Conservation (phyloP, 2,797 vertebrate genomes). For the Tauraco hartlaubi region DNA sequence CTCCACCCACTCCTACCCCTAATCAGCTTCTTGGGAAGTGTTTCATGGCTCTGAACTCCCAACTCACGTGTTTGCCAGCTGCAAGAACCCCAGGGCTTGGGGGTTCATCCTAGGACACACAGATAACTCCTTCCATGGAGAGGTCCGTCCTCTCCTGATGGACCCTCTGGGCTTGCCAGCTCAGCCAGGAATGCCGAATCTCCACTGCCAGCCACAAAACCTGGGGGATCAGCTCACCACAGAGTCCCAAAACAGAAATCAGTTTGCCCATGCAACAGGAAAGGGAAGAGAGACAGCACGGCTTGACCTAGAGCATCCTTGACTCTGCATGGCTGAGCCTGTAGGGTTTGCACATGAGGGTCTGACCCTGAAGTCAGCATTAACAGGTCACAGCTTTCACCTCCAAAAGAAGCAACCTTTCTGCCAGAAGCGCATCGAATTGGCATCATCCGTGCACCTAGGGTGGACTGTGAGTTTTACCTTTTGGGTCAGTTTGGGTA, state of each 20-base stretch:
- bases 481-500: background rate
- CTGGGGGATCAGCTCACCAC: background rate
- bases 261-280: background rate
- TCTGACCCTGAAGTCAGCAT: background rate
- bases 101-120: background rate
- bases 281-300: background rate
- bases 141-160: background rate
- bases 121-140: background rate
- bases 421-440: background rate
- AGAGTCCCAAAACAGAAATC: background rate
- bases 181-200: background rate
- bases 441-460: background rate
- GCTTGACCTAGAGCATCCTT: background rate
- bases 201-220: background rate
- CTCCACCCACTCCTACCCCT: constrained; percentile 16
- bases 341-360: background rate
- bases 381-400: background rate
- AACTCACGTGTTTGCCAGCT: background rate
- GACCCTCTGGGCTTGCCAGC: background rate
- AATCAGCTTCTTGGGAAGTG: constrained; percentile 28
- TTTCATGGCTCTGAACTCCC: background rate
- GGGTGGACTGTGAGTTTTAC: background rate
- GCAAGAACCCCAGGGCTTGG: background rate
- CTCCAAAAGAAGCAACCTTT: background rate
- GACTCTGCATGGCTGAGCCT: fast-evolving